phyloP scores from a whole-genome alignment of 2,113 vertebrate species.

The Plecotus auritus region DNA sequence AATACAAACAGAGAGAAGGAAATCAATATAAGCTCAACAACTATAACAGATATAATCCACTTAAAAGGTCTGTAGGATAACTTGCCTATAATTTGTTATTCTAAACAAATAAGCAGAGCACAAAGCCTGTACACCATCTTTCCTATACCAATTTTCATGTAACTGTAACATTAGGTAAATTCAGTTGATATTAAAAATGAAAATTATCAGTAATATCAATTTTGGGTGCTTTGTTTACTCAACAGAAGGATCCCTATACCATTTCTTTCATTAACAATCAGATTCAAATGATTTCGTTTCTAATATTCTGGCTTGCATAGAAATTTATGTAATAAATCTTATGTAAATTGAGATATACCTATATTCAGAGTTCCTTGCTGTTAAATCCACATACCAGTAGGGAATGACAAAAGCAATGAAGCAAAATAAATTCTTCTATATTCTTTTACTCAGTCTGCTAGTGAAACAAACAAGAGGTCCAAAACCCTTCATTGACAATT shows the following conservation, averaged over 20 bases:
- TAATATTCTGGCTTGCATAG: background rate
- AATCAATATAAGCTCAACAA: constrained; percentile 20
- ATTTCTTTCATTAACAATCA: constrained; percentile 29
- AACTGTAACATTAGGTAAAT: constrained; percentile 23
- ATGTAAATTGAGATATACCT: constrained; percentile 27
- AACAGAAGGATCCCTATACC: background rate
- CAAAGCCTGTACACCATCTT: background rate
- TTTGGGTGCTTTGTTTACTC: background rate
- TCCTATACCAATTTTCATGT: background rate
- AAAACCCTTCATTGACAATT: background rate
- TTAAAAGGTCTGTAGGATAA: constrained; percentile 41
- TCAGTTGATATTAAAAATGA: constrained; percentile 21
- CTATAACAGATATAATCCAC: background rate
- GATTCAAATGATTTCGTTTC: background rate
- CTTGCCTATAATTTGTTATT: constrained; percentile 23
- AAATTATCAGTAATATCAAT: constrained; percentile 3
- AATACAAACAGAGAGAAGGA: background rate
- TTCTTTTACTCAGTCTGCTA: background rate
- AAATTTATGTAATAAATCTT: constrained; percentile 9
- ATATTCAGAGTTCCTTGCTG: background rate
- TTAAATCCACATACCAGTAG: constrained; percentile 20
- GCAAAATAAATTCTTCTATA: background rate
- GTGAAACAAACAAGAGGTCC: background rate
- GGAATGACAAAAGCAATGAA: constrained; percentile 2
- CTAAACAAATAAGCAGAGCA: background rate